Percentiles rank a stretch among this genome's conserved stretches.
These are phyloP conservation scores for Catostylus mosaicus DNA, from an alignment of 30 jellyfish, hydroid and myxozoan species.

Conservation along the genomic window DNA sequence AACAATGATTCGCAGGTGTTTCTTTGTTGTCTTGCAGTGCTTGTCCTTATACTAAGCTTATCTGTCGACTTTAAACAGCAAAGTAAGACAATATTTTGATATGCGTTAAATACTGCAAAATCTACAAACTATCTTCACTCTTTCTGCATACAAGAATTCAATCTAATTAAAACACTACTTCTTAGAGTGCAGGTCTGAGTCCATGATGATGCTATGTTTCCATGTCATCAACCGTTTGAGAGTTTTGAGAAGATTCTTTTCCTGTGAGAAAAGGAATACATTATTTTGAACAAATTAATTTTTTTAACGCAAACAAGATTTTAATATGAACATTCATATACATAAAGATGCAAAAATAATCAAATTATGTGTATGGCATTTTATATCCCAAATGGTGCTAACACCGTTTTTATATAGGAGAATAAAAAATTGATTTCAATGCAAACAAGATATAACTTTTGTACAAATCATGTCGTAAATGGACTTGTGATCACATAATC, in stretches of 20 bases:
- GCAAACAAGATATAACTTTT: too few relatives aligned
- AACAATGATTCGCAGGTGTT: too few relatives aligned
- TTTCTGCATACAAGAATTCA: background rate
- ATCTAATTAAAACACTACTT: background rate
- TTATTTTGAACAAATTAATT: too few relatives aligned
- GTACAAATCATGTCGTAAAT: background rate
- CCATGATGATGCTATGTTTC: slow-evolving; percentile 8
- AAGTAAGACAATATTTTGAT: too few relatives aligned
- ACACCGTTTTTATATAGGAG: background rate
- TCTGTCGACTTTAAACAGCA: too few relatives aligned
- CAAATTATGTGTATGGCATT: too few relatives aligned
- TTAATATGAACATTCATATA: too few relatives aligned
- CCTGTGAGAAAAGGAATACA: background rate
- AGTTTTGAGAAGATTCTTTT: slow-evolving; percentile 19
- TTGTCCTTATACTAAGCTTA: too few relatives aligned
- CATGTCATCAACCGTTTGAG: slow-evolving; percentile 26
- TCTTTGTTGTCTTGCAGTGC: too few relatives aligned
- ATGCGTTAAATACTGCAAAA: background rate
- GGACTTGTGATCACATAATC: background rate
- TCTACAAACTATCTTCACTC: background rate
- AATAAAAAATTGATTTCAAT: too few relatives aligned
- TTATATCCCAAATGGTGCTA: background rate
- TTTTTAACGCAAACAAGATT: too few relatives aligned
- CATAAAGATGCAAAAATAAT: too few relatives aligned
- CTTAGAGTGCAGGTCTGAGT: background rate